These are phyloP conservation scores for Boloria selene DNA, from an alignment of 2,888 invertebrate genomes.

Conservation along the genomic window DNA sequence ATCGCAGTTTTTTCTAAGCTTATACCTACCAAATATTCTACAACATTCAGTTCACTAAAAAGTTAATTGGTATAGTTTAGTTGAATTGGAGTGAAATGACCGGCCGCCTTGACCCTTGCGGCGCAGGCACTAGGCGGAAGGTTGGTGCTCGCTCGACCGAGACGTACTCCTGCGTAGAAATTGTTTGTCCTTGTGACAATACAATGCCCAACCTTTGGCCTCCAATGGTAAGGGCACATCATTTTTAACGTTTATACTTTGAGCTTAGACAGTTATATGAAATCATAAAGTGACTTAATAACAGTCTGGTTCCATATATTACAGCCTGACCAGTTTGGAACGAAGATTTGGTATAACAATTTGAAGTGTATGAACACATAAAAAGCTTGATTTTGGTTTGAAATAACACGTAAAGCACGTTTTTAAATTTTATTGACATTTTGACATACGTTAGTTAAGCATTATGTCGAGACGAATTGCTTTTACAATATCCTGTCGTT, in stretches of 20 bases:
- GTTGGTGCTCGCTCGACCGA: constrained; percentile 63
- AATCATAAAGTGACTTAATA: background rate
- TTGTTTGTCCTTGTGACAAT: constrained; percentile 72
- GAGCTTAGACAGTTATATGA: background rate
- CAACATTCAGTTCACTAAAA: constrained; percentile 30
- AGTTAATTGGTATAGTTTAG: constrained; percentile 41
- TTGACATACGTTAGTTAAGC: constrained; percentile 27
- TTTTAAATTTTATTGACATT: constrained; percentile 23
- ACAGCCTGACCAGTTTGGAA: background rate
- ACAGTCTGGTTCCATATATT: constrained; percentile 1
- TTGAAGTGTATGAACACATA: constrained; percentile 1
- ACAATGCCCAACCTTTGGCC: constrained; percentile 58
- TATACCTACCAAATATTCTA: constrained; percentile 23
- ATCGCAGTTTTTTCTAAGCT: background rate
- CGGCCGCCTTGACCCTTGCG: constrained; percentile 42
- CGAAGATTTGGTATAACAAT: constrained; percentile 4
- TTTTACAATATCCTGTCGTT: constrained; percentile 37
- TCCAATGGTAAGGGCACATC: constrained; percentile 46
- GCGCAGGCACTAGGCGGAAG: constrained; percentile 70
- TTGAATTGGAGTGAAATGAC: constrained; percentile 47
- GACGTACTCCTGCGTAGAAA: constrained; percentile 75
- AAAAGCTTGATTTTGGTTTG: background rate
- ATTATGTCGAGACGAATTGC: constrained; percentile 21
- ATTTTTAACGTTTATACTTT: constrained; percentile 2
- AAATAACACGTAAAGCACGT: constrained; percentile 1